Conservation (phyloP, 2,113 vertebrate species). For the Aldabrachelys gigantea region DNA sequence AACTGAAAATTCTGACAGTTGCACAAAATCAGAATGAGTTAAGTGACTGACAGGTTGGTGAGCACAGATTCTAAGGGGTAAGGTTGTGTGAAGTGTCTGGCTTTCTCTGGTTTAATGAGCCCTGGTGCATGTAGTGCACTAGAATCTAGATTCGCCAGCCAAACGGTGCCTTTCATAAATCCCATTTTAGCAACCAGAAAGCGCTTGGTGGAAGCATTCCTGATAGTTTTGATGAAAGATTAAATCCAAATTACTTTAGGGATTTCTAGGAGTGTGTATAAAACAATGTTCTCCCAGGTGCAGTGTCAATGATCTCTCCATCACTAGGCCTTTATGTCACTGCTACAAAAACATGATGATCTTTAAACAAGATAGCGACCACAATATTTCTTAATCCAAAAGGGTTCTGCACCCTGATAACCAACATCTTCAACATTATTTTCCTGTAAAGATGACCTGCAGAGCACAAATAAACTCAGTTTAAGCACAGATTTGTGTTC, state of each 20-base stretch:
- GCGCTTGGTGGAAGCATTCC: background rate
- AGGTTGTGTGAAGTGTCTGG: constrained; percentile 54
- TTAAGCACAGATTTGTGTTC: background rate
- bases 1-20: constrained; percentile 17
- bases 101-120: constrained; percentile 57
- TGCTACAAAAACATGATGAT: background rate
- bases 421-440: background rate
- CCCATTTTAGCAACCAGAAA: constrained; percentile 51
- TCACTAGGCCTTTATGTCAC: background rate
- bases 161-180: constrained; percentile 12
- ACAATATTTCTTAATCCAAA: background rate
- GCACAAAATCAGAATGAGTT: background rate
- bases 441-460: background rate
- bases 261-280: too few relatives aligned
- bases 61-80: constrained; percentile 16
- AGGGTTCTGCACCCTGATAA: background rate
- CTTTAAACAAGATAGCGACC: background rate
- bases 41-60: constrained; percentile 31
- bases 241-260: background rate
- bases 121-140: constrained; percentile 29
- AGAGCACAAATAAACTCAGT: background rate
- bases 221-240: constrained; percentile 17
- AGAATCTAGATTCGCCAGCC: constrained; percentile 45
- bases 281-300: background rate
- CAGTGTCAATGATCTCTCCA: background rate